These are phyloP conservation scores for Acestrorhynchus altus DNA, from an alignment of 2,797 vertebrate genomes.

Conservation along the genomic window DNA sequence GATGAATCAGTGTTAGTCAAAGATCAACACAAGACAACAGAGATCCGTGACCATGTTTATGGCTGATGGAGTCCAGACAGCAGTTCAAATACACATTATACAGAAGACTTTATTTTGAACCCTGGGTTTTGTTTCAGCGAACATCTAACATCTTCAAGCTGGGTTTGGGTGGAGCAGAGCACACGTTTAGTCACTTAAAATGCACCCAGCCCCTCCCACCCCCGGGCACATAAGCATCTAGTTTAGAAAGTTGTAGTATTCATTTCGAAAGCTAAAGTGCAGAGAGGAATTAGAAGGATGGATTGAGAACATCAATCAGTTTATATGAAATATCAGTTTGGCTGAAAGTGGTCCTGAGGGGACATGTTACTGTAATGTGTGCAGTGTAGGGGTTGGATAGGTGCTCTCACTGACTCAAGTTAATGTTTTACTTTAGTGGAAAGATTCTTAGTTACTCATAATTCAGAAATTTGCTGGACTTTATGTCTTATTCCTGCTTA, in stretches of 20 bases:
- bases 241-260: no score
- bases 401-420: no score
- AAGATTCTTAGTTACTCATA: not conserved
- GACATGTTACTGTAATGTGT: not conserved
- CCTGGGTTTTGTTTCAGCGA: slow-evolving; percentile 54
- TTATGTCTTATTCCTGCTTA: not conserved
- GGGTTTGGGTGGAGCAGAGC: slow-evolving; percentile 65
- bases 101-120: not conserved
- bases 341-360: not conserved
- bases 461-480: not conserved
- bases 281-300: no score
- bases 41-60: no score
- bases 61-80: no score
- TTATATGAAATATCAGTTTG: no score
- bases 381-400: not conserved
- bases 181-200: slow-evolving; percentile 53
- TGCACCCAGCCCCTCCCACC: not conserved
- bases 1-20: no score
- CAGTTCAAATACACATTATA: not conserved
- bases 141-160: slow-evolving; percentile 71
- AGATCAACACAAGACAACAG: no score
- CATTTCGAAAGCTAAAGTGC: no score
- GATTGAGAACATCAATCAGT: no score
- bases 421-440: not conserved
- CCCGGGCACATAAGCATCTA: not conserved